phyloP scores from a whole-genome alignment of 2,797 vertebrate genomes.

The Myotis daubentonii region DNA sequence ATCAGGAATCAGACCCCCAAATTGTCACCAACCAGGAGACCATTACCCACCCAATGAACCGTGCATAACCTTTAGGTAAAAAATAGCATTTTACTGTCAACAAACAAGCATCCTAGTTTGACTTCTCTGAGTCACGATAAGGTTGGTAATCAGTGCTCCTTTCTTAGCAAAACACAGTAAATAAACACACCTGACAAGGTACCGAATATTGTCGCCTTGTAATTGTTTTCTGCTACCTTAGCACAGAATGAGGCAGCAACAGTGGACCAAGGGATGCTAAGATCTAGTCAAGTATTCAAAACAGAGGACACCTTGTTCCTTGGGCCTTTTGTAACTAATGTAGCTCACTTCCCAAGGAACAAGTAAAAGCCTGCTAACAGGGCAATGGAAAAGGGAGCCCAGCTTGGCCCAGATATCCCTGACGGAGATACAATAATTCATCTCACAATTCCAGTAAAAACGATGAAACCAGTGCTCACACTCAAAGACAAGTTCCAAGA shows the following conservation, averaged over 20 bases:
- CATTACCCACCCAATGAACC: background rate
- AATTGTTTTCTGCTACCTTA: background rate
- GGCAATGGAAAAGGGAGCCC: background rate
- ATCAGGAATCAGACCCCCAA: background rate
- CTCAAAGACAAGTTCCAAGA: background rate
- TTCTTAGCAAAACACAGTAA: background rate
- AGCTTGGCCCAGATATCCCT: background rate
- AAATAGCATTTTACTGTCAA: background rate
- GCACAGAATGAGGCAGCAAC: background rate
- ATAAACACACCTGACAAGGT: background rate
- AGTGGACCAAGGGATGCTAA: constrained; percentile 50
- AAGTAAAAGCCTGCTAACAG: background rate
- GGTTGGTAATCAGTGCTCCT: background rate
- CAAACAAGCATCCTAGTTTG: background rate
- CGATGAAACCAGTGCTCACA: background rate
- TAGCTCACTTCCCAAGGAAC: background rate
- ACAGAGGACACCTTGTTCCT: background rate
- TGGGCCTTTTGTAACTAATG: background rate
- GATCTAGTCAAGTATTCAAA: constrained; percentile 41
- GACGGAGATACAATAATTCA: background rate
- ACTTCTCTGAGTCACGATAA: background rate
- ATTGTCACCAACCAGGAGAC: background rate
- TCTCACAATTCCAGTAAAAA: background rate
- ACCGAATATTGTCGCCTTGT: background rate
- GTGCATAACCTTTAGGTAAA: background rate